phyloP scores from a whole-genome alignment of 2,113 vertebrate genomes.

The Chaenogobius annularis region DNA sequence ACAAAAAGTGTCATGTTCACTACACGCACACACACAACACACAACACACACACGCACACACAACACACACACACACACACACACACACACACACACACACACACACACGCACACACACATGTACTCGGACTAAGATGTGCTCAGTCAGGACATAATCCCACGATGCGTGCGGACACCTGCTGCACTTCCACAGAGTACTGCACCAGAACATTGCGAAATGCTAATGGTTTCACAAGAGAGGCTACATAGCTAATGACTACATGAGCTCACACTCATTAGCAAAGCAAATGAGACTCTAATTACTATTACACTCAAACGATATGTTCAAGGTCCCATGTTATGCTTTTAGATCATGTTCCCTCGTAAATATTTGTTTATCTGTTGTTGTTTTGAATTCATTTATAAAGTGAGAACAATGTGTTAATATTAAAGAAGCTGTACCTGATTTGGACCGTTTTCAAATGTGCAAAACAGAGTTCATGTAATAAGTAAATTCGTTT shows the following conservation, averaged over 20 bases:
- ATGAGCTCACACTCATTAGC: background rate
- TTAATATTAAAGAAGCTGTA: too few species aligned
- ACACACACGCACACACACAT: too few species aligned
- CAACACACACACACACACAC: background rate
- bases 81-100: too few species aligned
- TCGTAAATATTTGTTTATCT: too few species aligned
- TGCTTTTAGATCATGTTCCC: too few species aligned
- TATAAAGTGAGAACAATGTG: too few species aligned
- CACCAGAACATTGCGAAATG: background rate
- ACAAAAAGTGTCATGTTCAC: too few species aligned
- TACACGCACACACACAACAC: background rate
- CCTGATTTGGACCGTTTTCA: too few species aligned
- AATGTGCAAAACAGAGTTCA: too few species aligned
- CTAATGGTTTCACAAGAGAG: background rate
- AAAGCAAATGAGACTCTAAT: background rate
- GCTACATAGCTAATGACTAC: background rate
- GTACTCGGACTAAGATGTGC: background rate
- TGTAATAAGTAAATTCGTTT: too few species aligned
- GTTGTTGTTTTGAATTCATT: background rate
- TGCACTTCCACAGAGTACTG: background rate
- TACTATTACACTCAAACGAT: background rate
- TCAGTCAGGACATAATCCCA: background rate
- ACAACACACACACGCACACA: background rate
- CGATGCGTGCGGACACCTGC: slow-evolving; percentile 4
- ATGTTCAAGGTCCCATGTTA: background rate